phyloP scores from a whole-genome alignment of 2,888 invertebrate species.

The Calameuta idolon region DNA sequence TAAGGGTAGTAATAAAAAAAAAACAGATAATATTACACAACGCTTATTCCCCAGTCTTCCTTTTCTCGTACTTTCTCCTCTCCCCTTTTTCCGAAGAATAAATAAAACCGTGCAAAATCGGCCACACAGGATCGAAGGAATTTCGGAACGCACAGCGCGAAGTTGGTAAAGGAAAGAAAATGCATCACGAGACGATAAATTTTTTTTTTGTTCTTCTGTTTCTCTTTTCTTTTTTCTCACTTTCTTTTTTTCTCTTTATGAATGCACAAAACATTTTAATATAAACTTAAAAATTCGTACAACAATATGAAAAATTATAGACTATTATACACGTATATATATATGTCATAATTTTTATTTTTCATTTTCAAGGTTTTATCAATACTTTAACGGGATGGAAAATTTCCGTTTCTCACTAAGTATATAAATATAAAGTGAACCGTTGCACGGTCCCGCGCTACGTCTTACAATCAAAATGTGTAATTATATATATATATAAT shows the following conservation, averaged over 20 bases:
- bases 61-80: no score
- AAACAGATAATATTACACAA: no score
- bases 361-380: conserved; percentile 33
- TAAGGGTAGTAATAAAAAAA: no score
- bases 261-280: conserved; percentile 88
- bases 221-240: no score
- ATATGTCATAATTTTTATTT: conserved; percentile 38
- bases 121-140: no score
- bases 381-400: conserved; percentile 73
- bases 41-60: no score
- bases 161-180: background rate
- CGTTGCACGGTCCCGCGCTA: conserved; percentile 39
- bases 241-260: conserved; percentile 54
- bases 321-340: conserved; percentile 74
- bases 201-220: no score
- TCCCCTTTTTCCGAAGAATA: no score
- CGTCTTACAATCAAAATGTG: conserved; percentile 37
- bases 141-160: no score
- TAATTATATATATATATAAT: conserved; percentile 20
- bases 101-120: no score
- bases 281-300: conserved; percentile 89
- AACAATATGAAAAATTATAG: conserved; percentile 90
- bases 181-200: background rate
- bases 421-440: conserved; percentile 44
- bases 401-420: conserved; percentile 75